phyloP scores from a whole-genome alignment of 2,888 invertebrate species.

The Drosophila acutilabella region DNA sequence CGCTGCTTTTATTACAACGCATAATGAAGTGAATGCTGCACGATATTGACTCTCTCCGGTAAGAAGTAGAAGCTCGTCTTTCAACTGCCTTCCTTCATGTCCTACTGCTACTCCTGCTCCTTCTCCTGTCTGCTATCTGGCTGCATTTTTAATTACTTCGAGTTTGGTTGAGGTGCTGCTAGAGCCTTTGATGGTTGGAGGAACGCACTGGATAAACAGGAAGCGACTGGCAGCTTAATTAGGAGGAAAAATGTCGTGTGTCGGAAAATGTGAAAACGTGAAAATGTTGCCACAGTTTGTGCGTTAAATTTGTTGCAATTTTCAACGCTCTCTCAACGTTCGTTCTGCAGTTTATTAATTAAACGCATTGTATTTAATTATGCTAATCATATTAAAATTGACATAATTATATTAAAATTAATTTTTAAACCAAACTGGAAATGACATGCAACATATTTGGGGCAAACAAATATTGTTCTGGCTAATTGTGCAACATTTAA shows the following conservation, averaged over 20 bases:
- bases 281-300: constrained; percentile 20
- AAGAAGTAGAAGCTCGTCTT: constrained; percentile 22
- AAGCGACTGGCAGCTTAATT: constrained; percentile 62
- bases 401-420: constrained; percentile 30
- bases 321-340: neutral
- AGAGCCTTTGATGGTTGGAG: constrained; percentile 21
- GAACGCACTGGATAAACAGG: constrained; percentile 47
- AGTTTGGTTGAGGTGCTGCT: constrained; percentile 24
- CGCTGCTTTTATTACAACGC: constrained; percentile 53
- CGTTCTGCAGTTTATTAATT: constrained; percentile 24
- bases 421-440: constrained; percentile 20
- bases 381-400: constrained; percentile 35
- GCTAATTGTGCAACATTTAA: constrained; percentile 35
- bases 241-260: constrained; percentile 42
- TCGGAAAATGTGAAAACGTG: neutral
- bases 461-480: constrained; percentile 17
- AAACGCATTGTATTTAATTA: constrained; percentile 24
- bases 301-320: constrained; percentile 6
- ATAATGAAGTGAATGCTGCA: constrained; percentile 64
- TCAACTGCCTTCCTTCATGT: constrained; percentile 4
- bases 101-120: no score
- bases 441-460: constrained; percentile 12
- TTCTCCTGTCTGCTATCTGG: constrained; percentile 9
- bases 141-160: constrained; percentile 62
- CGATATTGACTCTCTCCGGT: constrained; percentile 60